phyloP scores from a whole-genome alignment of 2,113 vertebrate species.

The Leptobrachium ailaonicum region DNA sequence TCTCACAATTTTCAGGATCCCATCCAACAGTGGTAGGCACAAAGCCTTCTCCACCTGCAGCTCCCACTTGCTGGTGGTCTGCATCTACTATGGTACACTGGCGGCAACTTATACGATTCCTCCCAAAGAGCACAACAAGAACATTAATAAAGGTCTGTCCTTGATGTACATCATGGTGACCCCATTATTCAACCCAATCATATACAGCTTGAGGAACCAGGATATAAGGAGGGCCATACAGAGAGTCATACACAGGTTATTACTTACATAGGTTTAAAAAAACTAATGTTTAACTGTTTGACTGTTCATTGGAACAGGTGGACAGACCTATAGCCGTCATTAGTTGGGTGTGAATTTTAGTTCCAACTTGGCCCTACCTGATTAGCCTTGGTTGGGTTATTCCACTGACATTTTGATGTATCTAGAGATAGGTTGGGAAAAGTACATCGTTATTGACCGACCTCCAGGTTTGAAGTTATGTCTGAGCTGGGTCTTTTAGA shows the following conservation, averaged over 20 bases:
- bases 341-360: too few relatives aligned
- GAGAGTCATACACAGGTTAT: neutral
- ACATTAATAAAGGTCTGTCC: neutral
- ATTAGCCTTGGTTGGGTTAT: too few relatives aligned
- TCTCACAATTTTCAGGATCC: neutral
- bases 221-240: neutral
- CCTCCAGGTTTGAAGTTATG: too few relatives aligned
- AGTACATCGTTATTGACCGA: too few relatives aligned
- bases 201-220: constrained; percentile 13
- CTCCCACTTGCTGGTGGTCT: constrained; percentile 3
- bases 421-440: too few relatives aligned
- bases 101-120: neutral
- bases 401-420: too few relatives aligned
- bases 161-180: constrained; percentile 2
- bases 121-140: neutral
- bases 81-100: neutral
- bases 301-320: too few relatives aligned
- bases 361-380: too few relatives aligned
- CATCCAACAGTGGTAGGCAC: constrained; percentile 7
- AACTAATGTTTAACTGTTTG: too few relatives aligned
- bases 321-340: too few relatives aligned
- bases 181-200: constrained; percentile 8
- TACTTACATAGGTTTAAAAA: too few relatives aligned
- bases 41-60: constrained; percentile 29
- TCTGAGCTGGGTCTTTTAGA: too few relatives aligned